These are phyloP conservation scores for Gallinago jamesoni DNA, from an alignment of 2,113 vertebrate species.

Conservation along the genomic window DNA sequence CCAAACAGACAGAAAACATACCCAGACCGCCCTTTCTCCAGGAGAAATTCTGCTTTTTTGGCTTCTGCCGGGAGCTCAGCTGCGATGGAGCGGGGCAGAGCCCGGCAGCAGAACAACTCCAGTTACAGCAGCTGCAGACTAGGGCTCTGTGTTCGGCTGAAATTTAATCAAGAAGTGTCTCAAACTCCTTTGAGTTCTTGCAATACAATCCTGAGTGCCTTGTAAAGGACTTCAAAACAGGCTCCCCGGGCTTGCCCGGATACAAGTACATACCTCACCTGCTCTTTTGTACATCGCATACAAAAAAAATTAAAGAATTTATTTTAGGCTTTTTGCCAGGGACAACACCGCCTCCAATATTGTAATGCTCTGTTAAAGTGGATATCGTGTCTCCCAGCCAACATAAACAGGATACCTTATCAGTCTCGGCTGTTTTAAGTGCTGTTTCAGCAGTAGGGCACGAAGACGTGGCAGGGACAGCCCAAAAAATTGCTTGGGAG, in stretches of 20 bases:
- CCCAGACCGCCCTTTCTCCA: neutral
- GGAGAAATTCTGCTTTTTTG: slow-evolving; percentile 1
- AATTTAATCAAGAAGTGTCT: slow-evolving; percentile 68
- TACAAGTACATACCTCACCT: slow-evolving; percentile 60
- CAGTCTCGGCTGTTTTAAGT: slow-evolving; percentile 9
- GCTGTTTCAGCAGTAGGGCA: slow-evolving; percentile 48
- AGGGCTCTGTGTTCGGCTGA: slow-evolving; percentile 53
- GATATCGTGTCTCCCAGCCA: neutral
- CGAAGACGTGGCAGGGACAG: neutral
- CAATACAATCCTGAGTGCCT: slow-evolving; percentile 59
- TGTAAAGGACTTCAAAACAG: slow-evolving; percentile 61
- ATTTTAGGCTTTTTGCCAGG: slow-evolving; percentile 45
- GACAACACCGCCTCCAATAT: slow-evolving; percentile 29
- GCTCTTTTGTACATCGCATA: slow-evolving; percentile 9
- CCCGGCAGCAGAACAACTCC: neutral
- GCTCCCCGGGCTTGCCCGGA: slow-evolving; percentile 31
- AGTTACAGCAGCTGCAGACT: slow-evolving; percentile 55
- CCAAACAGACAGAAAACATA: neutral
- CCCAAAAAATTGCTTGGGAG: neutral
- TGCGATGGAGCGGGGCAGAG: neutral
- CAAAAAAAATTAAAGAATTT: slow-evolving; percentile 55
- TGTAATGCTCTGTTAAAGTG: slow-evolving; percentile 15
- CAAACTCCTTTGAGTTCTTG: slow-evolving; percentile 54
- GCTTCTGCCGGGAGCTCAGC: neutral
- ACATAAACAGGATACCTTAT: slow-evolving; percentile 59